Base-by-base conservation (phyloP, 2,797 vertebrate species). In the Lemur catta region DNA sequence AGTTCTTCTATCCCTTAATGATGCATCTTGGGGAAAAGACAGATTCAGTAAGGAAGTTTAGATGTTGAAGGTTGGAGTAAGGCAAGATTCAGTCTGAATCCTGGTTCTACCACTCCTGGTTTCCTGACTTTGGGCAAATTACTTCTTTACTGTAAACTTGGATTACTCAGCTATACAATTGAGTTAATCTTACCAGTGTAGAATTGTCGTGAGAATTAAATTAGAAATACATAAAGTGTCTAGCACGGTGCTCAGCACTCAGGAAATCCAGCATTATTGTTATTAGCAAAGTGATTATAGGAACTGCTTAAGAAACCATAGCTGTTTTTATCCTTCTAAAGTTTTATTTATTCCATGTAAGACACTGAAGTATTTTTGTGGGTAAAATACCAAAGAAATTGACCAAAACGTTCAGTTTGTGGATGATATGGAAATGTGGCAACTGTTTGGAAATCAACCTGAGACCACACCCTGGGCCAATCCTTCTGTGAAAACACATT, bases 241-340 rank as follows among this genome's bases (percentile, higher is more conserved):
- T 72, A 65, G 28, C 20, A 2, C n/a, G n/a, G 67, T 74, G 26
- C 33, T 82, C 28, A 33, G 28, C 38, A 75, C 55, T 89, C 28
- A 74, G 3, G 59, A 76, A 91, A 57, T 78, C 59, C 46, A 81
- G 9, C 17, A 55, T 85, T 63, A n/a, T 50, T 15, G 1, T 88
- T 96, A 69, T 43, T 79, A 74, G 11, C 79, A 46, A 75, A 81
- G 12, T 41, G 15, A 35, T 89, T 50, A 71, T 12, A 76, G 33
- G 72, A 92, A 92, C 87, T 96, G 88, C 41, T 93, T 14, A 94
- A 86, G 65, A 87, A 52, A 69, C 57, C 79, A 7, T 89, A 74
- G 33, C 30, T 81, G 22, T 82, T 65, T n/a, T 65, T 90, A 89
- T 75, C 35, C 30, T 96, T 61, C 84, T 15, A 67, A 96, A 81